Evolutionary conservation across 1,140 invertebrate species (phyloP).

Genomic region (Rhopalosiphum maidis): DNA sequence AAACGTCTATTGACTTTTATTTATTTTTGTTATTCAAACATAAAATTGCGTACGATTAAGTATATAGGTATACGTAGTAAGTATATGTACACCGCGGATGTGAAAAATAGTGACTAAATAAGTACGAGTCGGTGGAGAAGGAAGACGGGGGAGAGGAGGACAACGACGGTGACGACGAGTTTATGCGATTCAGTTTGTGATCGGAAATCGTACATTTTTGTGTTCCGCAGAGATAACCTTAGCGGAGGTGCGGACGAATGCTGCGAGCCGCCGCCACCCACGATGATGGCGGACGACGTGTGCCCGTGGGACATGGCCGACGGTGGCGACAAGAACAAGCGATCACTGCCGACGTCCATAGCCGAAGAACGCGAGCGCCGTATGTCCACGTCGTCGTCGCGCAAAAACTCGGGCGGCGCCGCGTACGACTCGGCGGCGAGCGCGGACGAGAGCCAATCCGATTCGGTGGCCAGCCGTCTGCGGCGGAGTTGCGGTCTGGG

Average conservation of each 20-base stretch:
- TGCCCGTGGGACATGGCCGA: slow-evolving; percentile 72
- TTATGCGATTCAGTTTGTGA: background rate
- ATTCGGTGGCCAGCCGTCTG: slow-evolving; percentile 63
- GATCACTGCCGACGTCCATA: slow-evolving; percentile 54
- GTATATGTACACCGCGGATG: background rate
- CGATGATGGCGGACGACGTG: slow-evolving; percentile 66
- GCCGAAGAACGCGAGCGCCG: slow-evolving; percentile 55
- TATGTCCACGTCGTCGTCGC: slow-evolving; percentile 58
- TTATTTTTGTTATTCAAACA: background rate
- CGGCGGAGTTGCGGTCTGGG: slow-evolving; percentile 62
- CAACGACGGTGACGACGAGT: background rate
- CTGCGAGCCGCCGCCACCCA: background rate
- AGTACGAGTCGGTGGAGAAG: background rate
- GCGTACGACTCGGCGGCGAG: slow-evolving; percentile 76
- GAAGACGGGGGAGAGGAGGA: background rate
- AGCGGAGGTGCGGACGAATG: slow-evolving; percentile 64
- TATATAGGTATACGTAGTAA: background rate
- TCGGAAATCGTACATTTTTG: slow-evolving; percentile 48
- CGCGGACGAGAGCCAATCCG: slow-evolving; percentile 69
- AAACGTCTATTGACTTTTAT: background rate
- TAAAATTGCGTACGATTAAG: background rate
- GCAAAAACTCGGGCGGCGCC: slow-evolving; percentile 68
- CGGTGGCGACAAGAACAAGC: slow-evolving; percentile 61
- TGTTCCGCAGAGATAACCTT: slow-evolving; percentile 61
- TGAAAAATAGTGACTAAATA: background rate